Evolutionary conservation across 2,113 vertebrate species (phyloP).

Genomic region (Tringa solitaria): DNA sequence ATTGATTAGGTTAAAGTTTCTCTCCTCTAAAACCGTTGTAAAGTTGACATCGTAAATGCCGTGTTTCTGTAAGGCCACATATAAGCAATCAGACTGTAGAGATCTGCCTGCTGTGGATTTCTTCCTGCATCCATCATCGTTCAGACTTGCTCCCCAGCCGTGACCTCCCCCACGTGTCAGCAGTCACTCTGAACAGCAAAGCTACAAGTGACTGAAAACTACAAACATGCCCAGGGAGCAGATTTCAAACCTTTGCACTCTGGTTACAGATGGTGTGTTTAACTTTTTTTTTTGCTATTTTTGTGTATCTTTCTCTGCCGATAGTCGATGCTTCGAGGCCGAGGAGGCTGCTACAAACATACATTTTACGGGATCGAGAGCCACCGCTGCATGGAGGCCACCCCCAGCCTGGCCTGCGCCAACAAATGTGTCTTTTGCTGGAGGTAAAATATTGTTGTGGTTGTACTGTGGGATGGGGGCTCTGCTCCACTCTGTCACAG

Average conservation of each 20-base stretch:
- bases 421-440: slow-evolving; percentile 98
- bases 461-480: neutral
- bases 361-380: slow-evolving; percentile 96
- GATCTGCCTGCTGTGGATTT: neutral
- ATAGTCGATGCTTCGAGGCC: slow-evolving; percentile 91
- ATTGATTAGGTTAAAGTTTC: neutral
- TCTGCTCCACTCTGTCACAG: neutral
- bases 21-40: neutral
- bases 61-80: neutral
- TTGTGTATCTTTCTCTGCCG: neutral
- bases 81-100: fast-evolving
- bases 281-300: neutral
- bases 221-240: neutral
- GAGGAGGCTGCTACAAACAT: slow-evolving; percentile 97
- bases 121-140: neutral
- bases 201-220: neutral
- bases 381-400: slow-evolving; percentile 96
- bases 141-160: fast-evolving
- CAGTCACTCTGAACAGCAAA: neutral
- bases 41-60: neutral
- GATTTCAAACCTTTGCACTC: neutral
- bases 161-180: neutral
- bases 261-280: neutral
- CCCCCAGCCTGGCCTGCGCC: slow-evolving; percentile 91
- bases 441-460: slow-evolving; percentile 76